phyloP scores from a whole-genome alignment of 2,888 invertebrate species.

The Leptinotarsa tumamoca region DNA sequence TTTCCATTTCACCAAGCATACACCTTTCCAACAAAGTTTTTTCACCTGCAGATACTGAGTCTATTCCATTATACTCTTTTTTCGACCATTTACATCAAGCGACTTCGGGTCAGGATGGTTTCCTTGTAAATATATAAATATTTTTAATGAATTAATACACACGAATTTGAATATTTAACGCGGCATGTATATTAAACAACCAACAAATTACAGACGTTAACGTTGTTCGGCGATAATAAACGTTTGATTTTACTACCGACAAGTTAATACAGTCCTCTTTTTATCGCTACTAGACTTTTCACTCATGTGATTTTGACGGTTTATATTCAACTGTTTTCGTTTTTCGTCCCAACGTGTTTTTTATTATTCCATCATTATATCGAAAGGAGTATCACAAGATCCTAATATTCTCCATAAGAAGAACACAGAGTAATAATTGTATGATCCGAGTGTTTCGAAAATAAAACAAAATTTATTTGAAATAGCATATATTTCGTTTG shows the following conservation, averaged over 20 bases:
- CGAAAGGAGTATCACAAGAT: background rate
- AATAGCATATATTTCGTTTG: no score
- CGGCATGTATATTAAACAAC: slow-evolving; percentile 58
- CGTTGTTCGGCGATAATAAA: slow-evolving; percentile 55
- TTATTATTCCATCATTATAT: background rate
- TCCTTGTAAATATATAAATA: slow-evolving; percentile 53
- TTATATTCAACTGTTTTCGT: background rate
- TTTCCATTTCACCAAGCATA: no score
- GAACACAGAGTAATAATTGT: no score
- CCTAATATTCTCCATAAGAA: no score
- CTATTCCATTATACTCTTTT: background rate
- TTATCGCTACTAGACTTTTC: slow-evolving; percentile 52
- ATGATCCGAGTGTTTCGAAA: no score
- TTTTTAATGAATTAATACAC: slow-evolving; percentile 57
- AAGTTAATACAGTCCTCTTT: slow-evolving; percentile 57
- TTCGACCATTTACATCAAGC: background rate
- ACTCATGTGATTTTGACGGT: background rate
- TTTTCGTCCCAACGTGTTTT: background rate
- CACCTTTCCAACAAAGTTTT: background rate
- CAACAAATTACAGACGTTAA: slow-evolving; percentile 57
- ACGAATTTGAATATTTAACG: slow-evolving; percentile 58
- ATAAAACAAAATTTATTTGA: no score
- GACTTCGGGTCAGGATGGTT: slow-evolving; percentile 19
- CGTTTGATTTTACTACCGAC: slow-evolving; percentile 57
- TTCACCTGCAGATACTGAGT: background rate